Conservation (phyloP, 2,888 invertebrate genomes). For the Theretra japonica region DNA sequence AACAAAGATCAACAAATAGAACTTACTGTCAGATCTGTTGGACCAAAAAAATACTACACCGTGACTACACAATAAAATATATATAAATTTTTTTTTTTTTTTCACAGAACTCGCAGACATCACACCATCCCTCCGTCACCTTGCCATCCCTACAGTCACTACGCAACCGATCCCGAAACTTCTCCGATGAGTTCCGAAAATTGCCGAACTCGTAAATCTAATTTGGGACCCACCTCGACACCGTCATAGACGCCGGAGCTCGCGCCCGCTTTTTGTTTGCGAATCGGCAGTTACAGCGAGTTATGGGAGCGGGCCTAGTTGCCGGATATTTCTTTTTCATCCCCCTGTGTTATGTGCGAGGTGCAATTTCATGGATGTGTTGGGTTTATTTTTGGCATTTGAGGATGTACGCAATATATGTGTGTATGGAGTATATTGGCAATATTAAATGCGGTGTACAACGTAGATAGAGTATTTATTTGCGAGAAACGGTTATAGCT, state of each 20-base stretch:
- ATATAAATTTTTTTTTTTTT: too few species aligned
- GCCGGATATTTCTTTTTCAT: slow-evolving; percentile 33
- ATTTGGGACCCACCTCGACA: slow-evolving; percentile 69
- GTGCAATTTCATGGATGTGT: slow-evolving; percentile 24
- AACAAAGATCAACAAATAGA: too few species aligned
- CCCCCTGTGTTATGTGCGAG: slow-evolving; percentile 32
- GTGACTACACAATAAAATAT: too few species aligned
- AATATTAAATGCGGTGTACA: too few species aligned
- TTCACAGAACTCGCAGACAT: background rate
- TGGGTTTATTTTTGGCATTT: slow-evolving; percentile 17
- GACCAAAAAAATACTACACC: too few species aligned
- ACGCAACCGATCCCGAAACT: slow-evolving; percentile 72
- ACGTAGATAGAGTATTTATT: too few species aligned
- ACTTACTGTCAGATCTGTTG: too few species aligned
- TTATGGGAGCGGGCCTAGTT: slow-evolving; percentile 51
- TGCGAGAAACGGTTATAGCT: too few species aligned
- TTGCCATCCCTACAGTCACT: slow-evolving; percentile 46
- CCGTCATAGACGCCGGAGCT: slow-evolving; percentile 64
- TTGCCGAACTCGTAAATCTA: slow-evolving; percentile 81
- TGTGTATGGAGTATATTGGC: too few species aligned
- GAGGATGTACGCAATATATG: too few species aligned
- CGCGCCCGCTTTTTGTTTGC: slow-evolving; percentile 54
- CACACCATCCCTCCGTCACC: background rate
- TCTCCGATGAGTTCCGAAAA: slow-evolving; percentile 74
- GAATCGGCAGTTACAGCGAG: slow-evolving; percentile 58